These are phyloP conservation scores for Melanerpes formicivorus DNA, from an alignment of 2,113 vertebrate species.

Conservation along the genomic window DNA sequence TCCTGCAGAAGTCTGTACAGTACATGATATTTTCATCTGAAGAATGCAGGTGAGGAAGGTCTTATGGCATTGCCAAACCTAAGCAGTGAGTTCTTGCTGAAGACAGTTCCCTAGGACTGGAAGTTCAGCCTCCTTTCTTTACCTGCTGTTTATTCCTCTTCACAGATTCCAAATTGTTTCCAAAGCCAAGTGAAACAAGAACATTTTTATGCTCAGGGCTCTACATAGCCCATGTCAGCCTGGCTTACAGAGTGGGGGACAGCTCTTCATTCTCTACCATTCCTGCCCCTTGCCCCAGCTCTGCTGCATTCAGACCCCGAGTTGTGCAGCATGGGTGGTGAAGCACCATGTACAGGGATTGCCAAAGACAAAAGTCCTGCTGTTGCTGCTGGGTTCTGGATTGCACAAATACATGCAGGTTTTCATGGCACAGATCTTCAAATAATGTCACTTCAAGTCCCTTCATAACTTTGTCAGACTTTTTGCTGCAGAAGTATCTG, in stretches of 20 bases:
- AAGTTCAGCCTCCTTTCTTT: neutral
- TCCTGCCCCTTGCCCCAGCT: accelerated
- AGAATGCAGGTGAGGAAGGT: neutral
- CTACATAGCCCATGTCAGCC: accelerated
- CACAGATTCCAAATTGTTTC: neutral
- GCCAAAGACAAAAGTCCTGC: accelerated
- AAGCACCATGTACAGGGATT: slow-evolving; percentile 16
- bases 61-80: neutral
- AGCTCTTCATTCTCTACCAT: accelerated
- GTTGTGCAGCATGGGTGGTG: accelerated
- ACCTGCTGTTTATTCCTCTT: neutral
- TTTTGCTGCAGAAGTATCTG: neutral
- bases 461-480: neutral
- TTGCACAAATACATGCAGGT: accelerated
- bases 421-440: neutral
- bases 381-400: neutral
- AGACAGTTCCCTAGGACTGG: neutral
- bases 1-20: neutral
- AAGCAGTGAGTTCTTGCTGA: neutral
- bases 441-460: neutral
- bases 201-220: accelerated
- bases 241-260: neutral
- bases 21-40: neutral
- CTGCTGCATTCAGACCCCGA: neutral
- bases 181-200: neutral